phyloP scores from a whole-genome alignment of 2,113 vertebrate genomes.

The Micromys minutus region DNA sequence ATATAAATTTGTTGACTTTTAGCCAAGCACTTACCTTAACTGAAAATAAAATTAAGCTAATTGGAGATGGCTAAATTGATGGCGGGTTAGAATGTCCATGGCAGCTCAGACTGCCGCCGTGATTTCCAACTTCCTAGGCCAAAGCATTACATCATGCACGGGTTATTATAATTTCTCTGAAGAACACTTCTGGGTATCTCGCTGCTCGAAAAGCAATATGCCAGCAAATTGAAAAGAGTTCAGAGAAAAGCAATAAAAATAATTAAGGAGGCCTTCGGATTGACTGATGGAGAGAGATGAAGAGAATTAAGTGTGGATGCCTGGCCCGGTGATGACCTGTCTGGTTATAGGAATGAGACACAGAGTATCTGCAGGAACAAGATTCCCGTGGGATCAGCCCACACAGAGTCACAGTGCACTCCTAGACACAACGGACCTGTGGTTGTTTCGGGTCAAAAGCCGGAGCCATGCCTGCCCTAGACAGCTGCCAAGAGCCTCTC shows the following conservation, averaged over 20 bases:
- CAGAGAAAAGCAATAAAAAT: slow-evolving; percentile 81
- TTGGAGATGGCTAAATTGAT: slow-evolving; percentile 65
- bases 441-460: neutral
- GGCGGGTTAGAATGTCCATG: slow-evolving; percentile 34
- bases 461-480: neutral
- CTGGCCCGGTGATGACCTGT: slow-evolving; percentile 49
- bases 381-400: slow-evolving; percentile 16
- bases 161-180: slow-evolving; percentile 74
- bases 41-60: slow-evolving; percentile 60
- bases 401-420: neutral
- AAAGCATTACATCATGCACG: slow-evolving; percentile 72
- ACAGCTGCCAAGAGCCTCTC: neutral
- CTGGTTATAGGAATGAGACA: slow-evolving; percentile 35
- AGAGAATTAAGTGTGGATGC: slow-evolving; percentile 55
- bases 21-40: slow-evolving; percentile 59
- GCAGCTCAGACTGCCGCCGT: slow-evolving; percentile 56
- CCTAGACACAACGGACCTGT: neutral
- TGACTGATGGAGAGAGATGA: slow-evolving; percentile 75
- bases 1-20: slow-evolving; percentile 57
- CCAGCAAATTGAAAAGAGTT: slow-evolving; percentile 73
- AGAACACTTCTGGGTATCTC: slow-evolving; percentile 72
- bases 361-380: neutral
- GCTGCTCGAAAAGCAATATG: slow-evolving; percentile 60
- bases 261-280: slow-evolving; percentile 70
- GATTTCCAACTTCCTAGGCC: slow-evolving; percentile 67